Base-by-base conservation (phyloP, 2,113 vertebrate genomes). In the Triplophysa rosa region DNA sequence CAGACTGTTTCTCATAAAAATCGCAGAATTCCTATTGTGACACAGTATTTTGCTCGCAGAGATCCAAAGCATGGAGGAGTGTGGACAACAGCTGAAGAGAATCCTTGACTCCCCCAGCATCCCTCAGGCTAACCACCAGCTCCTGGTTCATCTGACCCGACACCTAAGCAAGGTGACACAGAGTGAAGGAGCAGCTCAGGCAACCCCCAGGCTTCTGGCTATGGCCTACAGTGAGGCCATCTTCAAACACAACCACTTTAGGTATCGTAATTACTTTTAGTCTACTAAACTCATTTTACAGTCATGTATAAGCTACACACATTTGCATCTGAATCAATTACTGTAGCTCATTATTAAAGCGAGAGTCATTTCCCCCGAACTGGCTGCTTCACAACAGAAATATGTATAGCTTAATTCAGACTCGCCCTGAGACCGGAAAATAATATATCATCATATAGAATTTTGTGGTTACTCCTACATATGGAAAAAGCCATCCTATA, bases 91-190 rank as follows among this genome's bases (percentile, higher is more conserved):
- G 84, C 91, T 93, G 76, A 92, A 89, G 89, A 89, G 80, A 80
- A 89, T 95, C 82, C 87, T 95, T 86, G 90, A 91, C 47, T 93
- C 91, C 1, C 92, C 94, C 0, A 91, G 90, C 52, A 77, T 95
- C 75, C 92, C 93, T 0, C 92, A 91, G 84, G 84, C 89, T 52
- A 94, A 93, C 79, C 86, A 89, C 1, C 90, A 92, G 83, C 89
- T 95, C 33, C 87, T 95, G 82, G 83, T 82, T 82, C 89, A 92
- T 82, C 91, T 95, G 24, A 79, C 77, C 80, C 82, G 19, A 3
- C 93, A 94, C 85, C 90, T 94, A 83, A 88, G 86, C 84, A 89
- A 16, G 83, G 89, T 93, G 21, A 77, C 87, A 69, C 91, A 92
- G 85, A 67, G 72, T 75, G 67, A 77, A 76, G 78, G 78, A 76